Base-by-base conservation (phyloP, 2,113 vertebrate species). In the Ursus arctos region DNA sequence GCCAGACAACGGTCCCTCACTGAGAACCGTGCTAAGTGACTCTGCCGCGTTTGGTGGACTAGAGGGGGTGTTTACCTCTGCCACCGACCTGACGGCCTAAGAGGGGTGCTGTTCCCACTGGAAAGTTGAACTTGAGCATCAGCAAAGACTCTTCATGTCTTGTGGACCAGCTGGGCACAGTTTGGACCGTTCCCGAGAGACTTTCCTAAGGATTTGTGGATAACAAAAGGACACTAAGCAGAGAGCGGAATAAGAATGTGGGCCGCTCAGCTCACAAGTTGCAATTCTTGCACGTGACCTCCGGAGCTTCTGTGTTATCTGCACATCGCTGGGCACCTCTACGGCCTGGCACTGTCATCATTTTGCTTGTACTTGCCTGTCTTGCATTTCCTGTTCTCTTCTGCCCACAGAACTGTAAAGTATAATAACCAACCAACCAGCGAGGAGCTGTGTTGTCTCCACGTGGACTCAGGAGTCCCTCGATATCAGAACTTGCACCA, bases 121-220 rank as follows among this genome's bases (percentile, higher is more conserved):
- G 43, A 77, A 87, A 61, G 21, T 61, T 94, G 31, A 85, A 81
- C 59, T 88, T 81, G n/a, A 71, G 49, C 31, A 63, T 43, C 57
- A 7, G 26, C 49, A 76, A n/a, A 53, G 43, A 33, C 79, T 69
- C 69, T 85, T 80, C 85, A 91, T 65, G 43, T 14, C 28, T 33
- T 80, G n/a, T 74, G 57, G 51, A 43, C 76, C n/a, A 74, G 57
- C 13, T 7, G 33, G 82, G 74, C 89, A 12, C 36, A 63, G 61
- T 87, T 94, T 90, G 84, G 33, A 95, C 28, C 40, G 92, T 85
- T 74, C 28, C 77, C 67, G 89, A 2, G 47, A 71, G 57, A 72
- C 8, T 87, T 84, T 71, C 7, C 55, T 82, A 40, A 96, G 26
- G 81, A 92, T 86, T 18, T 92, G 9, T 91, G 55, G 89, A 55